These are phyloP conservation scores for Pararge aegeria DNA, from an alignment of 1,140 invertebrate genomes.

Conservation along the genomic window DNA sequence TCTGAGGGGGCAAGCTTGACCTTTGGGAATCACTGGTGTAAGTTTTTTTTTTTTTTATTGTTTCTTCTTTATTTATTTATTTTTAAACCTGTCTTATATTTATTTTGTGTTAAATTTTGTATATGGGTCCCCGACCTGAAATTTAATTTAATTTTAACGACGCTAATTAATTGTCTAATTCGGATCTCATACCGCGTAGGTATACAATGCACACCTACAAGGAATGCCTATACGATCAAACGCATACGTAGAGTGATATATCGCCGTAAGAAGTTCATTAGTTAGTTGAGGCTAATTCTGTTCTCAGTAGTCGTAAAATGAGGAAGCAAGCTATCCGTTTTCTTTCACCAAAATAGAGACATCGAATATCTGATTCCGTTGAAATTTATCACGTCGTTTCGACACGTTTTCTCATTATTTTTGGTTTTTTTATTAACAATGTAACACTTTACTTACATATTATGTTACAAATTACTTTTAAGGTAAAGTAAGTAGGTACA, in stretches of 20 bases:
- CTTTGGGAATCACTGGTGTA: no score
- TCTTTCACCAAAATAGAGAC: conserved; percentile 17
- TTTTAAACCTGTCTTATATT: no score
- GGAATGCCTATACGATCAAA: conserved; percentile 37
- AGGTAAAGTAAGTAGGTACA: no score
- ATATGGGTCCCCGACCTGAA: no score
- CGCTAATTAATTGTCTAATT: no score
- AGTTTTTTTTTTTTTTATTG: no score
- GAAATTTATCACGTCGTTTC: neutral
- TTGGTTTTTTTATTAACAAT: neutral
- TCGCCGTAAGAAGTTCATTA: conserved; percentile 56
- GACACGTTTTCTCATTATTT: neutral
- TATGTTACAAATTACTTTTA: no score
- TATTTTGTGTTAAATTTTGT: no score
- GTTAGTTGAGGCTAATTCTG: conserved; percentile 47
- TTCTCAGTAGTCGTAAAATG: conserved; percentile 32
- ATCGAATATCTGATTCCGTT: neutral
- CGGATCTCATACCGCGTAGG: no score
- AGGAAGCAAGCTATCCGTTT: conserved; percentile 47
- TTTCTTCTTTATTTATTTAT: no score
- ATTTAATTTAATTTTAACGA: no score
- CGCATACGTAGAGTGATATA: conserved; percentile 41
- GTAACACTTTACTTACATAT: neutral
- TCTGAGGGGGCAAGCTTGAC: no score
- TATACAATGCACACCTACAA: neutral